Evolutionary conservation across 2,113 vertebrate genomes (phyloP).

Genomic region (Laterallus jamaicensis): DNA sequence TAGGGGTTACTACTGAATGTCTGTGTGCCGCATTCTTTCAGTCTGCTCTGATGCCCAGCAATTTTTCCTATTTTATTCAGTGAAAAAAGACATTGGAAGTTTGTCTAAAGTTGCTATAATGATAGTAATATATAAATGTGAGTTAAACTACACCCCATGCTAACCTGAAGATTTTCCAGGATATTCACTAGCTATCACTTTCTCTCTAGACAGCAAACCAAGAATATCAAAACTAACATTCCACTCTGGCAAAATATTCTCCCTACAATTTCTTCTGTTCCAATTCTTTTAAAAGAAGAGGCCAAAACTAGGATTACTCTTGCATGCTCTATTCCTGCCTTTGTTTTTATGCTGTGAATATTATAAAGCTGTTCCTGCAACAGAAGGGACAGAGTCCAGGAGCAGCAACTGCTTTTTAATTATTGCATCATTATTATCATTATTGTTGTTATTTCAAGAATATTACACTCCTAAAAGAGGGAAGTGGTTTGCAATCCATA

Average conservation of each 20-base stretch:
- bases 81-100: background rate
- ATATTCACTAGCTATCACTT: background rate
- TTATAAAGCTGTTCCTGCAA: background rate
- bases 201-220: background rate
- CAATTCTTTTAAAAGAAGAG: background rate
- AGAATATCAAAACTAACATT: background rate
- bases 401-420: background rate
- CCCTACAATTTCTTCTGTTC: background rate
- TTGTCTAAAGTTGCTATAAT: background rate
- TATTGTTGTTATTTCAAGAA: background rate
- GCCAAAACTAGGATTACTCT: background rate
- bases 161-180: background rate
- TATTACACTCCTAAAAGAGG: background rate
- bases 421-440: background rate
- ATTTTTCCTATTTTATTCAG: background rate
- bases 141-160: rapidly evolving
- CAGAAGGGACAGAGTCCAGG: background rate
- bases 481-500: background rate
- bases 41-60: background rate
- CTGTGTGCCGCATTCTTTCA: rapidly evolving
- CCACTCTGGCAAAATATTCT: background rate
- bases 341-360: background rate
- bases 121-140: background rate
- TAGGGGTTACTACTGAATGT: background rate
- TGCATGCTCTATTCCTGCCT: background rate